Base-by-base conservation (phyloP, 2,888 invertebrate genomes). In the Choristoneura rosaceana region DNA sequence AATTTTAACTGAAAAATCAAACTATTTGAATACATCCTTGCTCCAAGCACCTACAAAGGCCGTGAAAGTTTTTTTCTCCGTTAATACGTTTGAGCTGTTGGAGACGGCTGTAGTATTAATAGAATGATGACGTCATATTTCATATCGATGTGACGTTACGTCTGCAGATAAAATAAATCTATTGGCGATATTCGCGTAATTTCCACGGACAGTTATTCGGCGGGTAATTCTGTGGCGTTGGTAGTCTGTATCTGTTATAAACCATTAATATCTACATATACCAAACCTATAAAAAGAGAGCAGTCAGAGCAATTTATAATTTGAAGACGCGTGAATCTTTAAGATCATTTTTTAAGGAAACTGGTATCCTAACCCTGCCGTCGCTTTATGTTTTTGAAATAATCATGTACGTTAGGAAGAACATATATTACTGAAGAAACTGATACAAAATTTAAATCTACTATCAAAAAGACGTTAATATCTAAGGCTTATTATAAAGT, bases 41-140 rank as follows among this genome's bases (percentile, higher is more conserved):
- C 14, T 8, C 8, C 52, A n/a, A n/a, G 15, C 52, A 52, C 52
- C 15, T 9, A 52, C 17, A 17, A 17, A 52, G 17, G 52, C 7
- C 55, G 55, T 52, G 4, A 55, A 25, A 17, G 55, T 12, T 4
- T 25, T 55, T 25, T 25, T 55, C 12, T 12, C 9, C 25, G 25
- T 55, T 25, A 25, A 55, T 55, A 55, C 25, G 17, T 55, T 38
- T 38, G 12, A 14, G 43, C 10, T 61, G 17, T 8, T 12, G 5
- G 41, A 61, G 61, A 41, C 43, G 34, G 41, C 10, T 15, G 60
- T 38, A 15, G 38, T 62, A 67, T 67, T 62, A 71, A 55, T 71
- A 71, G 67, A 43, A 7, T 38, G 66, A 1, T 43, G 52, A 62
- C 71, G 71, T 62, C 67, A n/a, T 9, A 38, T 5, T n/a, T 62